Evolutionary conservation across 2,888 invertebrate genomes (phyloP).

Genomic region (Ommatoiulus sabulosus): DNA sequence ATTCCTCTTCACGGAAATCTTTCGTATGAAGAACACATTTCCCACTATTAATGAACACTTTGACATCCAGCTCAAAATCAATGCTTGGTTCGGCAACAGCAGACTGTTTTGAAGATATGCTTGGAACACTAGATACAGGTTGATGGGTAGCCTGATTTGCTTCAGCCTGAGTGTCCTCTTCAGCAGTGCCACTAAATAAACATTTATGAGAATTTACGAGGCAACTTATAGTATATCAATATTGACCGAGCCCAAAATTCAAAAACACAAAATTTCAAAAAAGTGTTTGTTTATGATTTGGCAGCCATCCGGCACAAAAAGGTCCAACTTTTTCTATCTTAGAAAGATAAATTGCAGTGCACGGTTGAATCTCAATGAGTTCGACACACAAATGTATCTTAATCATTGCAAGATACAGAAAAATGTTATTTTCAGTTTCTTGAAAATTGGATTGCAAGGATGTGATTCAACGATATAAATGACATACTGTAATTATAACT

Average conservation of each 20-base stretch:
- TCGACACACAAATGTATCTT: no score
- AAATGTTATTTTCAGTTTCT: no score
- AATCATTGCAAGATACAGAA: no score
- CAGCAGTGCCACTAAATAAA: constrained; percentile 27
- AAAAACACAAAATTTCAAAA: background rate
- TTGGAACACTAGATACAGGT: background rate
- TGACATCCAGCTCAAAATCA: constrained; percentile 95
- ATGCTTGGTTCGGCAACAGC: constrained; percentile 81
- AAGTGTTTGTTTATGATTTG: background rate
- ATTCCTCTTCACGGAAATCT: constrained; percentile 77
- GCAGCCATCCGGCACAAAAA: no score
- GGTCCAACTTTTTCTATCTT: no score
- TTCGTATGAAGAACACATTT: constrained; percentile 97
- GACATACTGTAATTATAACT: no score
- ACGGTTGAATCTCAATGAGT: no score
- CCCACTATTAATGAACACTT: constrained; percentile 95
- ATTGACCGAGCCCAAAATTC: no score
- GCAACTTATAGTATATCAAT: no score
- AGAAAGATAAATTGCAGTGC: no score
- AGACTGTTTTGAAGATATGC: constrained; percentile 59
- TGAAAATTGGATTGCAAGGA: no score
- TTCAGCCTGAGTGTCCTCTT: constrained; percentile 49
- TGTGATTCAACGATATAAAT: no score
- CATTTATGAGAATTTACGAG: background rate
- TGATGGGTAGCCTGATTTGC: background rate